Base-by-base conservation (phyloP, 1,140 invertebrate genomes). In the Drosophila parvula region DNA sequence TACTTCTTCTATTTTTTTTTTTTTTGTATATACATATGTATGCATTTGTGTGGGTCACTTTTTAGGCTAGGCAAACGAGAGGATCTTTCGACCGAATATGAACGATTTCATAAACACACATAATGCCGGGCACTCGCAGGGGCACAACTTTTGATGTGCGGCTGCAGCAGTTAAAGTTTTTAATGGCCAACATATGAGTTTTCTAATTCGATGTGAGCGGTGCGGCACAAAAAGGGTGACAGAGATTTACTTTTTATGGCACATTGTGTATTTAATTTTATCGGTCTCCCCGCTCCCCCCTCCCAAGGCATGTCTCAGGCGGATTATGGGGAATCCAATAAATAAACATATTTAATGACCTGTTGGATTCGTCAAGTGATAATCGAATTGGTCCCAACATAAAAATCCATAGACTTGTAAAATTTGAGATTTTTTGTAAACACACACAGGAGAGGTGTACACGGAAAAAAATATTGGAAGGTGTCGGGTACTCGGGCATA, bases 71-170 rank as follows among this genome's bases (percentile, higher is more conserved):
- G 67, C 34, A 16, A 69, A 30, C 50, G 16, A 69, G 65, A 71
- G 65, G 53, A 69, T 69, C 64, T 69, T 69, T 28, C 68, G 45
- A 44, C 32, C 38, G 47, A 65, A 64, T 67, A 34, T 55, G 55
- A 61, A 64, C 56, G 57, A 67, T 63, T 70, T 84, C 81, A 73
- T 77, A 71, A 83, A 77, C 51, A 76, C 64, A 59, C 81, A 83
- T 67, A 71, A 77, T 73, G 44, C 63, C 38, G 41, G 41, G 47
- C 69, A 51, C 30, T 59, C 53, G 43, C 41, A 40, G 77, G 62
- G 78, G 38, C 48, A 62, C 34, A 56, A 68, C 57, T 56, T 69
- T 59, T 71, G 76, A 74, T 74, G 63, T 58, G 44, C 44, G 75
- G 51, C 50, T 44, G 50, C 73, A 76, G 67, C 62, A 68, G 62